Conservation (phyloP, 1,140 invertebrate genomes). For the Drosophila nigromelanica region DNA sequence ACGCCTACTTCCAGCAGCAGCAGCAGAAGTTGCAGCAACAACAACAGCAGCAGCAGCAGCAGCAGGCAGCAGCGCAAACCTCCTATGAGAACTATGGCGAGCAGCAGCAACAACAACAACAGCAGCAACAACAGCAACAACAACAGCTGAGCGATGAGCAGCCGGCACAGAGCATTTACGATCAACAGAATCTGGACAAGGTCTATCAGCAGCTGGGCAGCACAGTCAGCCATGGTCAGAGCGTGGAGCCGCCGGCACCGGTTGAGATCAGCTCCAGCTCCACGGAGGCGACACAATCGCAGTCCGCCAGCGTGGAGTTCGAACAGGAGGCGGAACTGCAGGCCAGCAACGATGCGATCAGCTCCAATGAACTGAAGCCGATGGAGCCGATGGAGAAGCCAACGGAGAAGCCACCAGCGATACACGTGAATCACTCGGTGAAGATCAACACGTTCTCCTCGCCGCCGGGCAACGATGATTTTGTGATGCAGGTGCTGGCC, state of each 20-base stretch:
- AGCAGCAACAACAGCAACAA: constrained; percentile 50
- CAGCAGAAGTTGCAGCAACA: constrained; percentile 59
- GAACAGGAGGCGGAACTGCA: constrained; percentile 53
- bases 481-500: constrained; percentile 71
- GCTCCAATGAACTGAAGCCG: constrained; percentile 30
- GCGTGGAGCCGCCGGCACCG: constrained; percentile 24
- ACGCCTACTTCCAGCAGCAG: constrained; percentile 65
- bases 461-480: constrained; percentile 74
- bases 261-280: constrained; percentile 42
- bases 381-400: constrained; percentile 26
- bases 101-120: constrained; percentile 50
- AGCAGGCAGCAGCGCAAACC: constrained; percentile 38
- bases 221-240: constrained; percentile 36
- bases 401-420: constrained; percentile 51
- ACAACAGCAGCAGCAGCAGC: constrained; percentile 58
- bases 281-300: constrained; percentile 49
- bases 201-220: constrained; percentile 70
- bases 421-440: constrained; percentile 73
- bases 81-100: constrained; percentile 62
- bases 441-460: constrained; percentile 66
- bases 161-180: constrained; percentile 35
- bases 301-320: constrained; percentile 59
- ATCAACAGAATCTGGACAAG: constrained; percentile 70
- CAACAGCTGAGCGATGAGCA: constrained; percentile 53
- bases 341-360: constrained; percentile 10